These are phyloP conservation scores for Drosophila fungiperda DNA, from an alignment of 2,888 invertebrate genomes.

Conservation along the genomic window DNA sequence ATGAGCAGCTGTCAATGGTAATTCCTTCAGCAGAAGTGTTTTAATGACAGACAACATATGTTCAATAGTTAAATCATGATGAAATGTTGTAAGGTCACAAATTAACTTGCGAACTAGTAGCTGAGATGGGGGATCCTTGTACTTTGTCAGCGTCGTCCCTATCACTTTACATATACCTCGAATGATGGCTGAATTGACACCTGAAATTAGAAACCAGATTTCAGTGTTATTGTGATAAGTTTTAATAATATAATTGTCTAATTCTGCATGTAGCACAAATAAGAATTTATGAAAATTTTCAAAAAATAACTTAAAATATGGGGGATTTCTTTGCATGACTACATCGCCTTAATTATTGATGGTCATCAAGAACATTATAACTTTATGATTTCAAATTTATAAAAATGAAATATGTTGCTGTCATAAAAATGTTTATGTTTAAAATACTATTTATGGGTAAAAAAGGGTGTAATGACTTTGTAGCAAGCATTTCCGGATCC, in stretches of 20 bases:
- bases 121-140: constrained; percentile 92
- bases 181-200: constrained; percentile 91
- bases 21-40: constrained; percentile 80
- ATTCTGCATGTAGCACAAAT: background rate
- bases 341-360: background rate
- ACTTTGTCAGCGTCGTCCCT: constrained; percentile 91
- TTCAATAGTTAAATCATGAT: constrained; percentile 90
- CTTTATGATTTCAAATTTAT: too few species aligned
- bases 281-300: background rate
- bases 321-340: background rate
- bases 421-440: background rate
- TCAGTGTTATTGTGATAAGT: background rate
- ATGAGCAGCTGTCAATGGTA: constrained; percentile 73
- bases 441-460: background rate
- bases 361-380: background rate
- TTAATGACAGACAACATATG: constrained; percentile 87
- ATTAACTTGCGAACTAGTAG: constrained; percentile 90
- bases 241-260: background rate
- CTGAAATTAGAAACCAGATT: constrained; percentile 86
- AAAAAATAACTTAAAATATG: background rate
- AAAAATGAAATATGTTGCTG: too few species aligned
- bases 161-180: constrained; percentile 92
- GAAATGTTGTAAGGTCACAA: constrained; percentile 87
- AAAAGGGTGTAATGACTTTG: background rate
- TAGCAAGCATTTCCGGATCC: background rate